Evolutionary conservation across 2,113 vertebrate species (phyloP), one percentile per base, ranked within the genome.

Genomic region (Bubalus kerabau): DNA sequence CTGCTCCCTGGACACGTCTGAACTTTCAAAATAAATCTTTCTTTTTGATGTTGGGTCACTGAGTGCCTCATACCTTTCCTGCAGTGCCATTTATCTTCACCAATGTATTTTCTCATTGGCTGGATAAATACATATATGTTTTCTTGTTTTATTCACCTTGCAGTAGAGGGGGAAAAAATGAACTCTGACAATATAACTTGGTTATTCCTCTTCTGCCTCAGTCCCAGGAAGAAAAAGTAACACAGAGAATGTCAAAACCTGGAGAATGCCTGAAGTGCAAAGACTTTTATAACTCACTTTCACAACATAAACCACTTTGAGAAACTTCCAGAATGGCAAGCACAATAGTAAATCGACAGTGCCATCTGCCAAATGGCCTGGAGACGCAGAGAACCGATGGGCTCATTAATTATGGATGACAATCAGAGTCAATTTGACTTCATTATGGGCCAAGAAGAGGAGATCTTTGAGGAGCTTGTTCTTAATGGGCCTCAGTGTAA

Each of bases 11-110:
- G 97, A 98, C 97, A 98, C 81, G 54, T 98, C 92, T 91, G 98
- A 98, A 97, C 96, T 96, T 99, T 98, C 96, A 98, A 97, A 98
- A 99, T 98, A 98, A 98, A 99, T 98, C 98, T 99, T 98, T 97
- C 98, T 98, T 98, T 98, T 93, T 98, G 97, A 98, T 98, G 97
- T 97, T 13, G 1, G 97, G 96, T 98, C 98, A 98, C 97, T 98
- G 97, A 97, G 95, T 97, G 95, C 97, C 98, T 98, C 98, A 98
- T 98, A 96, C 95, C 91, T 98, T 98, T 98, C 98, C 98, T 98
- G 98, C 97, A 98, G 90, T 95, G 98, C 96, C 98, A 99, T 98
- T 98, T 98, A 98, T 98, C 98, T 98, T 98, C 97, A 98, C 97
- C 97, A 98, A 96, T 89, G 80, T 95, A 98, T 98, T 99, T 99